Conservation (phyloP, 2,888 invertebrate genomes). For the Melipona beecheii region DNA sequence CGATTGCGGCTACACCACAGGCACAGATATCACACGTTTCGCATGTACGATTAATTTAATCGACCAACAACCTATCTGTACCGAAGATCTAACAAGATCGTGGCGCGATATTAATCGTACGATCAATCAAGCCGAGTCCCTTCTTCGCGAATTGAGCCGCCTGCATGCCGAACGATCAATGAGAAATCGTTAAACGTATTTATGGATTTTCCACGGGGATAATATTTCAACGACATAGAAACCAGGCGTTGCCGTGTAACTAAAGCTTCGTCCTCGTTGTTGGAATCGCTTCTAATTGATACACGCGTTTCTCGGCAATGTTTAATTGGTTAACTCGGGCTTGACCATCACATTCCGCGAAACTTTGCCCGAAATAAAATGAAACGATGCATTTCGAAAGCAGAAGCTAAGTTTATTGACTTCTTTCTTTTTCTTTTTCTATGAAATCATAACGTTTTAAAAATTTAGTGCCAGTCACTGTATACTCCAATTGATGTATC, state of each 20-base stretch:
- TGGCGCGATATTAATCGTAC: not conserved
- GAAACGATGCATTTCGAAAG: not conserved
- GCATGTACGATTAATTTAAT: not conserved
- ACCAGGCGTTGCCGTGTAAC: not conserved
- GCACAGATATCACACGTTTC: not conserved
- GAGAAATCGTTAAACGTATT: constrained; percentile 26
- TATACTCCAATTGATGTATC: no score
- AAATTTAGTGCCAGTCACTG: no score
- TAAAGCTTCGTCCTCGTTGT: constrained; percentile 20
- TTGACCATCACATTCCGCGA: not conserved
- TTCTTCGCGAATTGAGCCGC: not conserved
- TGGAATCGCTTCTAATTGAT: constrained; percentile 28
- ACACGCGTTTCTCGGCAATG: not conserved
- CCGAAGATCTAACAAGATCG: not conserved
- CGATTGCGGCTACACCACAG: no score
- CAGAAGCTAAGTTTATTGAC: no score
- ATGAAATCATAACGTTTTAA: no score
- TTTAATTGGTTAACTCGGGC: not conserved
- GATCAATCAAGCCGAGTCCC: not conserved
- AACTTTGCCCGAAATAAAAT: not conserved
- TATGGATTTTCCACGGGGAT: constrained; percentile 12
- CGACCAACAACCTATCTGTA: not conserved
- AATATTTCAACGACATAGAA: constrained; percentile 1
- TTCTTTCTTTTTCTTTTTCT: no score
- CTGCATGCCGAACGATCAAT: no score